Percentiles rank a stretch among this genome's conserved stretches.
These are phyloP conservation scores for Corythoichthys haematopterus DNA, from an alignment of 2,113 vertebrate genomes.

Conservation along the genomic window DNA sequence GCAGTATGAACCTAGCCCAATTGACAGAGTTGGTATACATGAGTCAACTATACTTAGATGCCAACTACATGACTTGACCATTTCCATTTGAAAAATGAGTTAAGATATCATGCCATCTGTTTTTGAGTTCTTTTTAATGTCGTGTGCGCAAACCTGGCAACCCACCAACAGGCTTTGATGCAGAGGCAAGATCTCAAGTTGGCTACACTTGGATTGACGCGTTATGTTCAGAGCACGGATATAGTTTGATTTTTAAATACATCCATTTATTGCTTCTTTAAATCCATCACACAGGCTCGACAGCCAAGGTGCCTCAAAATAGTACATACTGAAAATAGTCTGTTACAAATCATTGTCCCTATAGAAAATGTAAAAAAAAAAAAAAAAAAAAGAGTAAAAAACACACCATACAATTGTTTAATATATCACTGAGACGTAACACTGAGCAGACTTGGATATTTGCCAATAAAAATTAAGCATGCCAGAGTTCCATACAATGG, in stretches of 20 bases:
- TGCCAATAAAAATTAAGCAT: slow-evolving; percentile 51
- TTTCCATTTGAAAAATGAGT: neutral
- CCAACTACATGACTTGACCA: neutral
- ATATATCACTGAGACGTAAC: slow-evolving; percentile 26
- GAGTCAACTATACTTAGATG: neutral
- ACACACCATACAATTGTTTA: slow-evolving; percentile 24
- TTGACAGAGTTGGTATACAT: too few species aligned
- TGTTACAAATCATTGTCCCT: slow-evolving; percentile 47
- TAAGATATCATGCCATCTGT: too few species aligned
- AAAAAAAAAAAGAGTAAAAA: slow-evolving; percentile 9
- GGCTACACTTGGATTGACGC: too few species aligned
- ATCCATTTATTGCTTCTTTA: slow-evolving; percentile 60
- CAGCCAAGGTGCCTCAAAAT: slow-evolving; percentile 27
- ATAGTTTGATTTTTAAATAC: neutral
- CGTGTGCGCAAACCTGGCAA: too few species aligned
- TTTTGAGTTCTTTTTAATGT: neutral
- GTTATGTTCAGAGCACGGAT: neutral
- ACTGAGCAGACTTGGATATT: slow-evolving; percentile 42
- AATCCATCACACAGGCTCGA: slow-evolving; percentile 44
- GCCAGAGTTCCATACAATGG: slow-evolving; percentile 53
- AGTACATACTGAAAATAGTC: slow-evolving; percentile 43
- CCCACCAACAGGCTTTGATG: too few species aligned
- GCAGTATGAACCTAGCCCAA: too few species aligned
- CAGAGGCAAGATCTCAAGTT: too few species aligned
- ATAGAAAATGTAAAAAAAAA: slow-evolving; percentile 27